Percentiles rank a stretch among this genome's conserved stretches.
Evolutionary conservation across 2,888 invertebrate genomes (phyloP).

Genomic region (Adelphocoris suturalis): DNA sequence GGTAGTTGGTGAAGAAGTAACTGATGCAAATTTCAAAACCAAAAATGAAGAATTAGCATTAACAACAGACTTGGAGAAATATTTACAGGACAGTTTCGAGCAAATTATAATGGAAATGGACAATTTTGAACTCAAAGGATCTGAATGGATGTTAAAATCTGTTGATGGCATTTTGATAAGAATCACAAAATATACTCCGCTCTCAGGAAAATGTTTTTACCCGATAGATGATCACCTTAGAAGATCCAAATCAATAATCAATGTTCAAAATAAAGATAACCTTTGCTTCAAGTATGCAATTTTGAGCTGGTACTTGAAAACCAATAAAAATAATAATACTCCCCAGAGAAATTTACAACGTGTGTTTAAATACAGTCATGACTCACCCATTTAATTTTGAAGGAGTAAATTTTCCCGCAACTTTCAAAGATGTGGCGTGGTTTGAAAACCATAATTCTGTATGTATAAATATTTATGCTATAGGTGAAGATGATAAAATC

Average conservation of each 20-base stretch:
- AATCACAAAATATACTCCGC: conserved; percentile 16
- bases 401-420: conserved; percentile 27
- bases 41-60: conserved; percentile 11
- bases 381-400: conserved; percentile 19
- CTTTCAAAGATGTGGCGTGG: not conserved
- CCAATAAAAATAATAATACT: not conserved
- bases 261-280: conserved; percentile 2
- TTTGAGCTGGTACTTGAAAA: conserved; percentile 7
- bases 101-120: conserved; percentile 20
- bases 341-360: not conserved
- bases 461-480: not conserved
- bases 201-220: conserved; percentile 5
- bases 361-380: not conserved
- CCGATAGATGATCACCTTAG: not conserved
- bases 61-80: too few relatives aligned
- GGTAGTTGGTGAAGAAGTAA: not conserved
- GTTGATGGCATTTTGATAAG: conserved; percentile 21
- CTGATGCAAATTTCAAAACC: conserved; percentile 21
- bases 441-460: conserved; percentile 32
- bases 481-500: not conserved
- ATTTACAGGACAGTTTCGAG: not conserved
- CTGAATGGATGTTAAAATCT: conserved; percentile 29
- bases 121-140: conserved; percentile 26
- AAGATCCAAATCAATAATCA: not conserved
- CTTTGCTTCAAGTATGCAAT: not conserved